Conservation (phyloP, 2,113 vertebrate species). For the Lonchura striata region DNA sequence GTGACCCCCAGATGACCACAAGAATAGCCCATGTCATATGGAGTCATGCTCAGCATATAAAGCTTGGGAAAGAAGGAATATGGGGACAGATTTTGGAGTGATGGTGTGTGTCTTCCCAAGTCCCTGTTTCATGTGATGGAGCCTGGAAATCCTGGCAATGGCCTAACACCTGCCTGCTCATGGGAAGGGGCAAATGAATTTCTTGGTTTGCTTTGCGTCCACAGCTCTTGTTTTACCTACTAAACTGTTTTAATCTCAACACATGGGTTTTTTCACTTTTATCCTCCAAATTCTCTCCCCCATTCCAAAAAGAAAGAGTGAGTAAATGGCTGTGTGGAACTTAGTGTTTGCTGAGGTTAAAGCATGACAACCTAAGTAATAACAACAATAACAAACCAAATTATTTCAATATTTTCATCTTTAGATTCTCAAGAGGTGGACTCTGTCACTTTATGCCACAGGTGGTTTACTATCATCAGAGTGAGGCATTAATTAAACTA, state of each 20-base stretch:
- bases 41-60: no score
- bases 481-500: not conserved
- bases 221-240: not conserved
- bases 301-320: no score
- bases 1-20: not conserved
- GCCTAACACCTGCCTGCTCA: not conserved
- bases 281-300: not conserved
- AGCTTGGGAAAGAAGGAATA: not conserved
- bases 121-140: rapidly evolving
- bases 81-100: rapidly evolving
- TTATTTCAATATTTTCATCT: not conserved
- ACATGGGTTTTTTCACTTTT: not conserved
- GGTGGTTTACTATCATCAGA: not conserved
- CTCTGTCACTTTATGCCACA: not conserved
- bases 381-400: not conserved
- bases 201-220: not conserved
- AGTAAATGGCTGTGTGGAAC: rapidly evolving
- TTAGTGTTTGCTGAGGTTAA: not conserved
- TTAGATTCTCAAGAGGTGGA: not conserved
- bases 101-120: not conserved
- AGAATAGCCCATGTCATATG: not conserved
- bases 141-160: not conserved
- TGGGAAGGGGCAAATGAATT: not conserved
- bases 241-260: not conserved
- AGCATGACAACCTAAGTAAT: not conserved